phyloP scores from a whole-genome alignment of 2,113 vertebrate species.

The Agelaius phoeniceus region DNA sequence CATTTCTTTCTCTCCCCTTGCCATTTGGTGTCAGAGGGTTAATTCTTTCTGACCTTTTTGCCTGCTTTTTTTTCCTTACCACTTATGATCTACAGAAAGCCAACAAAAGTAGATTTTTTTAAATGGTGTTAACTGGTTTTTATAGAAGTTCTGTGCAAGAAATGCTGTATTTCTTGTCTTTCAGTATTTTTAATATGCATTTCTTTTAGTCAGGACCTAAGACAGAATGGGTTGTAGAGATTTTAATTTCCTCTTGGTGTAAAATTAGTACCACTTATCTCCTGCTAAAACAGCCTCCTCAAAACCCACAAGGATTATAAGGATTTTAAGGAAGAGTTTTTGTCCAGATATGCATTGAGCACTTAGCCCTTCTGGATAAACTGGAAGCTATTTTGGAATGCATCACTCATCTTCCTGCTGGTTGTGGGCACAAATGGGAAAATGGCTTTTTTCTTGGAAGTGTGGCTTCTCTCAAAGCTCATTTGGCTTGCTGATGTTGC shows the following conservation, averaged over 20 bases:
- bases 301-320: not conserved
- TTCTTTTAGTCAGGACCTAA: not conserved
- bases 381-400: not conserved
- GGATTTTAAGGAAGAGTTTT: not conserved
- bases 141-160: not conserved
- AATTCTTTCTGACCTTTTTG: not conserved
- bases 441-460: not conserved
- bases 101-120: not conserved
- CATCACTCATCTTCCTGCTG: not conserved
- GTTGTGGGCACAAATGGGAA: not conserved
- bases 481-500: not conserved
- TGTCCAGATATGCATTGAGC: not conserved
- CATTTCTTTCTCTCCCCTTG: not conserved
- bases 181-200: not conserved
- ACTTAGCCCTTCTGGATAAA: not conserved
- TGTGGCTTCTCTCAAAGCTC: not conserved
- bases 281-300: not conserved
- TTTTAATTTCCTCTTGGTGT: not conserved
- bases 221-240: not conserved
- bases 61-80: not conserved
- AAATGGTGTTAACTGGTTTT: not conserved
- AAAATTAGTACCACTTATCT: slow-evolving; percentile 8
- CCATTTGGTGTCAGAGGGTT: not conserved
- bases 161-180: not conserved
- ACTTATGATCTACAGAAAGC: not conserved